Conservation (phyloP, 2,113 vertebrate genomes). For the Climacteris rufus region DNA sequence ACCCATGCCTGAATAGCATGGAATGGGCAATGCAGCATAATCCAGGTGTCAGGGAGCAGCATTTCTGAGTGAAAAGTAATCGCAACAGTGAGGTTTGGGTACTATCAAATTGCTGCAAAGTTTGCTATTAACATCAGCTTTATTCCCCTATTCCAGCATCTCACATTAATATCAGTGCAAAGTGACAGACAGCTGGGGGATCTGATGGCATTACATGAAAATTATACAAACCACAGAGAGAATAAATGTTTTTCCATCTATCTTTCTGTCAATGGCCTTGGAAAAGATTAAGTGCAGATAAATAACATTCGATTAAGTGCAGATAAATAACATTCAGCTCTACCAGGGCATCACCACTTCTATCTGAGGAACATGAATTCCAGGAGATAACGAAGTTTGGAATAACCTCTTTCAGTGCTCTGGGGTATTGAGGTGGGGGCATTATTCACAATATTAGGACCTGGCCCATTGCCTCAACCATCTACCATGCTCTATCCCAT, state of each 20-base stretch:
- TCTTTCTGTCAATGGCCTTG: not conserved
- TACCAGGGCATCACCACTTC: not conserved
- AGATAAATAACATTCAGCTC: not conserved
- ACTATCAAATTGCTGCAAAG: not conserved
- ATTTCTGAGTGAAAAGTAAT: not conserved
- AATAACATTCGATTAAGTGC: not conserved
- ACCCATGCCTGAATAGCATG: not conserved
- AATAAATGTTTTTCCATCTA: not conserved
- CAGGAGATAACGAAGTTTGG: not conserved
- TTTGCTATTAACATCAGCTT: not conserved
- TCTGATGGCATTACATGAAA: not conserved
- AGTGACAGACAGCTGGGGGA: not conserved
- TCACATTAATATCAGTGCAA: not conserved
- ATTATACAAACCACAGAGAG: not conserved
- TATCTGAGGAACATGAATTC: not conserved
- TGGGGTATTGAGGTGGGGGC: not conserved
- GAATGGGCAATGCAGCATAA: not conserved
- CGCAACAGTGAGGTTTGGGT: not conserved
- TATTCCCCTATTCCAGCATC: not conserved
- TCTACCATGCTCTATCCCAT: not conserved
- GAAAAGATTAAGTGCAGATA: not conserved
- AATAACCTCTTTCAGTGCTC: not conserved
- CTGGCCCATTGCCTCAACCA: not conserved
- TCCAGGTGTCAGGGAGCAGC: not conserved
- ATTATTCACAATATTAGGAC: not conserved